Evolutionary conservation across 2,113 vertebrate species (phyloP), one percentile per base, ranked within the genome.

Genomic region (Typhlomys cinereus): DNA sequence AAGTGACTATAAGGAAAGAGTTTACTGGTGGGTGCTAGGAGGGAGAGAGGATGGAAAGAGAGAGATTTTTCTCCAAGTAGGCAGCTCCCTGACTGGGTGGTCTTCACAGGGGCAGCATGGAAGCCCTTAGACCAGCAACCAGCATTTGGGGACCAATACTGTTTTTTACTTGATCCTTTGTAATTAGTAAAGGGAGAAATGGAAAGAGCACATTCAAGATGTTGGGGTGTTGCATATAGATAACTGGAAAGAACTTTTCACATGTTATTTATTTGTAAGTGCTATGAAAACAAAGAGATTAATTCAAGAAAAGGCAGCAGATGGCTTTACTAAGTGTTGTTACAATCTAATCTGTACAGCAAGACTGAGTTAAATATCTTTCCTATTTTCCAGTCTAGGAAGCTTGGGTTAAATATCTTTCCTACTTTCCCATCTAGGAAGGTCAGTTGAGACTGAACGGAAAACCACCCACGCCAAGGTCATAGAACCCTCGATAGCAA

Each of bases 1-100:
- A 94, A 93, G n/a, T 59, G 25, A 92, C n/a, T 18, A 79, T 74
- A 92, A 93, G 92, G 66, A 87, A 85, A 78, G 52, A 8, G 59
- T 90, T 93, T 87, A 82, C 83, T 71, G 62, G 61, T 86, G 73
- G 69, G 21, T 13, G 57, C 7, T 15, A 59, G 18, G 7, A 50
- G 74, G 34, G 7, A 9, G 34, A 9, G 74, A 10, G n/a, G 52
- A 36, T 84, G 50, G 95, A 91, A 94, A 86, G 2, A 70, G 2
- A 70, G 23, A 46, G 93, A 70, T 78, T 79, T 79, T 91, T 54
- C 44, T 41, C 62, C n/a, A 27, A 69, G 70, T 31, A 69, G 29
- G 44, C 36, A 20, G 21, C 61, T 39, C 62, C 34, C 39, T 61
- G 59, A 36, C 70, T 88, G 87, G 76, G 73, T 91, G 94, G 89